These are phyloP conservation scores for Drosophila lini DNA, from an alignment of 1,140 invertebrate genomes.

Conservation along the genomic window DNA sequence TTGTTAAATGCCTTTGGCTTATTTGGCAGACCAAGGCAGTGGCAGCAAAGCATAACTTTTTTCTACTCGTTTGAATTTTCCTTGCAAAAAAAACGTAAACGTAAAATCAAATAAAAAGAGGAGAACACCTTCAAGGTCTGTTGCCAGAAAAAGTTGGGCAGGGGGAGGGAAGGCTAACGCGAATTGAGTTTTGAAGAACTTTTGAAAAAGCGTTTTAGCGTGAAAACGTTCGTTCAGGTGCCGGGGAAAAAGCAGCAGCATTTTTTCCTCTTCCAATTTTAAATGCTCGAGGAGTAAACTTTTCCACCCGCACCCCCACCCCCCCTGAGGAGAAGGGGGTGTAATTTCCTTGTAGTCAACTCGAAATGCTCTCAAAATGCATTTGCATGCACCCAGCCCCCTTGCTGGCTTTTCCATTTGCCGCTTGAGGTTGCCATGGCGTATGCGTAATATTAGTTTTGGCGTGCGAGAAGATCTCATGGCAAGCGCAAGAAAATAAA, in stretches of 20 bases:
- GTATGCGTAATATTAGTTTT: slow-evolving; percentile 77
- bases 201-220: slow-evolving; percentile 76
- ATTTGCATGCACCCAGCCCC: slow-evolving; percentile 58
- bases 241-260: not conserved
- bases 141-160: slow-evolving; percentile 19
- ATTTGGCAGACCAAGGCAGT: slow-evolving; percentile 48
- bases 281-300: slow-evolving; percentile 43
- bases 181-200: slow-evolving; percentile 73
- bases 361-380: slow-evolving; percentile 68
- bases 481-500: slow-evolving; percentile 37
- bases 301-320: slow-evolving; percentile 1
- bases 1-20: slow-evolving; percentile 65
- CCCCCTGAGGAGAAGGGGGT: slow-evolving; percentile 21
- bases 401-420: slow-evolving; percentile 2
- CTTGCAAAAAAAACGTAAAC: not conserved
- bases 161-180: slow-evolving; percentile 11
- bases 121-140: slow-evolving; percentile 68
- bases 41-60: slow-evolving; percentile 50
- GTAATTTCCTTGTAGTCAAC: slow-evolving; percentile 78
- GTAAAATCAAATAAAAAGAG: slow-evolving; percentile 17
- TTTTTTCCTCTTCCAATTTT: slow-evolving; percentile 41
- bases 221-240: slow-evolving; percentile 62
- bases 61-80: slow-evolving; percentile 58
- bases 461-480: slow-evolving; percentile 47
- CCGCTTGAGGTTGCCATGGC: slow-evolving; percentile 41